Conservation (phyloP, 2,888 invertebrate genomes). For the Acleris holmiana region DNA sequence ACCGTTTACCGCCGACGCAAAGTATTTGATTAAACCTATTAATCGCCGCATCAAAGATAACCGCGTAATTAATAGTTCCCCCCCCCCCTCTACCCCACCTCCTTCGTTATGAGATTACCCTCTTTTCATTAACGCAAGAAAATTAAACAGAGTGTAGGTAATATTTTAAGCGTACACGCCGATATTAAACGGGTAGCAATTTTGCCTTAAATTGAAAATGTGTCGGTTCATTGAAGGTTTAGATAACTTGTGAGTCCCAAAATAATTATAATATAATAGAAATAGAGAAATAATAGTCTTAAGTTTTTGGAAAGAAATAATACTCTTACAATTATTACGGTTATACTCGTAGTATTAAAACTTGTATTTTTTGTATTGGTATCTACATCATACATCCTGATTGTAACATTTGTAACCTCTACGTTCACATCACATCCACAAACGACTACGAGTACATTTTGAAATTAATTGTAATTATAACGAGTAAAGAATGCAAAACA, state of each 20-base stretch:
- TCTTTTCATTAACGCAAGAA: slow-evolving; percentile 35
- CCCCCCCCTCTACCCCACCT: neutral
- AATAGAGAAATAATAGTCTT: no score
- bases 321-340: no score
- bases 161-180: slow-evolving; percentile 25
- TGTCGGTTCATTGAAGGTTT: neutral
- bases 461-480: no score
- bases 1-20: slow-evolving; percentile 12
- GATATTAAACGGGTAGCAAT: slow-evolving; percentile 30
- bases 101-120: slow-evolving; percentile 30
- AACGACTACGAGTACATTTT: no score
- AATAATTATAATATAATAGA: no score
- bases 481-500: no score
- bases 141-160: slow-evolving; percentile 27
- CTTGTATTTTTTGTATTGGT: no score
- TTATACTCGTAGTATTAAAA: no score
- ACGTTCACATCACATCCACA: no score
- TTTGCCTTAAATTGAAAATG: slow-evolving; percentile 15
- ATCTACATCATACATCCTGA: no score
- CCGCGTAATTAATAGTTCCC: slow-evolving; percentile 37
- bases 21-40: slow-evolving; percentile 36
- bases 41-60: slow-evolving; percentile 31
- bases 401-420: no score
- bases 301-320: no score
- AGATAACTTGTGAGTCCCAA: neutral